phyloP scores from a whole-genome alignment of 2,888 invertebrate genomes.

The Dendrolimus pini region DNA sequence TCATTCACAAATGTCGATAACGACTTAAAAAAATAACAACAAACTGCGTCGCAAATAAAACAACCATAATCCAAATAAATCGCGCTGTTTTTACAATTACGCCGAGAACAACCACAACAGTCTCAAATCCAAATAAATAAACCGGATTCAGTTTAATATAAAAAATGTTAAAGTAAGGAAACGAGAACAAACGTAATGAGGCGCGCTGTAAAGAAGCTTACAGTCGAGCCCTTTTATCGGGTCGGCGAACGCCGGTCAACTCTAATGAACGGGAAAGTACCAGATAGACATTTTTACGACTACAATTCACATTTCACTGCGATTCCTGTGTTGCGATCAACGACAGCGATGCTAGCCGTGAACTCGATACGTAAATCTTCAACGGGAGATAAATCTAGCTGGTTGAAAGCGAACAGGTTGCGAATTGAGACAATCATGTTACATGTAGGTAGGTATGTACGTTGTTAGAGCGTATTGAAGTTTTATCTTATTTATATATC shows the following conservation, averaged over 20 bases:
- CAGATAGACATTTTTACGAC: constrained; percentile 43
- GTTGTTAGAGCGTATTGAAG: no score
- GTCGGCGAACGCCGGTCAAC: constrained; percentile 16
- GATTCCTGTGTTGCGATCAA: constrained; percentile 5
- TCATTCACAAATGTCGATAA: no score
- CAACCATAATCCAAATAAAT: no score
- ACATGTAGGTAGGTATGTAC: no score
- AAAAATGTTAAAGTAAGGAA: neutral
- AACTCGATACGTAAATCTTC: neutral
- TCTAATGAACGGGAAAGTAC: constrained; percentile 43
- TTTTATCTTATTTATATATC: no score
- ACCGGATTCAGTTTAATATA: neutral
- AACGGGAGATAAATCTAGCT: neutral
- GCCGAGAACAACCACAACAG: neutral
- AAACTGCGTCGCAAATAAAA: no score
- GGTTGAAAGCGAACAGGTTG: constrained; percentile 1
- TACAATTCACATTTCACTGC: constrained; percentile 15
- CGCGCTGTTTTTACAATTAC: neutral
- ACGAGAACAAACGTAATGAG: constrained; percentile 22
- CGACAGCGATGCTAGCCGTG: constrained; percentile 3
- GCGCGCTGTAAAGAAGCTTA: constrained; percentile 30
- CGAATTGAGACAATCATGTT: no score
- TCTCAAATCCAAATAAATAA: neutral
- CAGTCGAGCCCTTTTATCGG: constrained; percentile 27
- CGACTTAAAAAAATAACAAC: no score